Conservation (phyloP, 2,888 invertebrate species). For the Netelia fuscicornis region DNA sequence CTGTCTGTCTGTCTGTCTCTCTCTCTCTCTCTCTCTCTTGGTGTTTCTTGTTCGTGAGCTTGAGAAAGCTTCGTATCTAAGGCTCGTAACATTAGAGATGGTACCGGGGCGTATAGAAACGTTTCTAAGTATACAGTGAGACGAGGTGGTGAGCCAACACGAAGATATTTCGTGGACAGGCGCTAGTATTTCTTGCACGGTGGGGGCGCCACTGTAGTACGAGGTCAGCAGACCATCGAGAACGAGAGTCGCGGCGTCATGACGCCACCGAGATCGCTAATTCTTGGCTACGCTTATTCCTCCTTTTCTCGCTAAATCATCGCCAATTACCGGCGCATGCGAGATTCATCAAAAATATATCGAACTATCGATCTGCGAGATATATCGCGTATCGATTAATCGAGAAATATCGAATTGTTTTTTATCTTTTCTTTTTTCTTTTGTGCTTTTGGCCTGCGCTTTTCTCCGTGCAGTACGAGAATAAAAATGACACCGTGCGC, state of each 20-base stretch:
- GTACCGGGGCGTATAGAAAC: not conserved
- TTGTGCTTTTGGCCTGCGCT: no score
- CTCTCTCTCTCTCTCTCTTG: not conserved
- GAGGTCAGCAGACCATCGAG: conserved; percentile 9
- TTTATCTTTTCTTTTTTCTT: no score
- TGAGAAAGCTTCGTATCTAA: not conserved
- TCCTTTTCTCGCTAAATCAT: not conserved
- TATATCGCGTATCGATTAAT: not conserved
- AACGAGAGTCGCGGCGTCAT: conserved; percentile 10
- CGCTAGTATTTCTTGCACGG: not conserved
- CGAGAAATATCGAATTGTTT: no score
- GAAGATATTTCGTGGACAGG: conserved; percentile 29
- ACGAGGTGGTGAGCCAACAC: conserved; percentile 5
- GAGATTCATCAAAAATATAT: no score
- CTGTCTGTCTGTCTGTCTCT: no score
- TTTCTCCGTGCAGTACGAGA: not conserved
- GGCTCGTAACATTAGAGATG: not conserved
- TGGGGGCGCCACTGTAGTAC: conserved; percentile 25
- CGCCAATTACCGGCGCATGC: not conserved
- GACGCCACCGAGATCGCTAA: conserved; percentile 28
- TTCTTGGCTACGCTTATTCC: conserved; percentile 19
- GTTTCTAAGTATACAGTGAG: conserved; percentile 11
- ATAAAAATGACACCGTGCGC: not conserved
- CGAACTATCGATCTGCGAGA: not conserved
- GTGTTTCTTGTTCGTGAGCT: no score